These are phyloP conservation scores for Drosophila pseudoobscura DNA, from an alignment of 1,140 invertebrate genomes.

Conservation along the genomic window DNA sequence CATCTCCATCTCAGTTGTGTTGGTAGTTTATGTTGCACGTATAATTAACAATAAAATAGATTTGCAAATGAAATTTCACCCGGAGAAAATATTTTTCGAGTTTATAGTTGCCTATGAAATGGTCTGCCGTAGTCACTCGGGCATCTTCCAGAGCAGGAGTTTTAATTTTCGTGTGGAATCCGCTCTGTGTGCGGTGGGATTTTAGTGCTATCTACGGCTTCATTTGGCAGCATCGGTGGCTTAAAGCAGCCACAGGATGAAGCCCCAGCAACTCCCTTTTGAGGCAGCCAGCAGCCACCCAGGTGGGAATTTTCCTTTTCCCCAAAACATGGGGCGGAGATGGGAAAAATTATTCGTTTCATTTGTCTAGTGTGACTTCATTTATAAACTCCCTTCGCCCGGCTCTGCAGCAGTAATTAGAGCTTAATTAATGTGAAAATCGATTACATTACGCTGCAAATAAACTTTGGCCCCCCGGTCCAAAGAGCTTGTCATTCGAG, in stretches of 20 bases:
- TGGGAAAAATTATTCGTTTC: constrained; percentile 23
- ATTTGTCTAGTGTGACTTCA: constrained; percentile 51
- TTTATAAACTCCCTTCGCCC: constrained; percentile 25
- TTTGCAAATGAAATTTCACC: constrained; percentile 37
- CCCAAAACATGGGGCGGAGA: constrained; percentile 14
- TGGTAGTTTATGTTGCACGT: constrained; percentile 35
- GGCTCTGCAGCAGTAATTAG: constrained; percentile 43
- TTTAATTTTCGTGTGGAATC: constrained; percentile 10
- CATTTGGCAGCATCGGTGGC: constrained; percentile 5
- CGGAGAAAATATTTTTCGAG: constrained; percentile 15
- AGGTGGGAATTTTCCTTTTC: constrained; percentile 32
- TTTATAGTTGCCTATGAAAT: constrained; percentile 42
- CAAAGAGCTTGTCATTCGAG: constrained; percentile 5
- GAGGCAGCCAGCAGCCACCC: not conserved
- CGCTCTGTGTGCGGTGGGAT: constrained; percentile 1
- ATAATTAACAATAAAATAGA: constrained; percentile 56
- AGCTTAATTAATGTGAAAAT: constrained; percentile 60
- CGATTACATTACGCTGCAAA: constrained; percentile 54
- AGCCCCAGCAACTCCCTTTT: not conserved
- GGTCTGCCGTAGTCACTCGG: constrained; percentile 8
- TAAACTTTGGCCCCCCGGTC: constrained; percentile 19
- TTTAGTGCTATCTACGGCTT: constrained; percentile 7
- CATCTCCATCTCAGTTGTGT: not conserved
- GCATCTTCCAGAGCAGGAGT: not conserved
- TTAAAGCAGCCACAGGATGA: constrained; percentile 23